A percentile compares a stretch with the other conserved stretches of the same genome.
Conservation (phyloP, 2,113 vertebrate genomes). For the Mesitornis unicolor region DNA sequence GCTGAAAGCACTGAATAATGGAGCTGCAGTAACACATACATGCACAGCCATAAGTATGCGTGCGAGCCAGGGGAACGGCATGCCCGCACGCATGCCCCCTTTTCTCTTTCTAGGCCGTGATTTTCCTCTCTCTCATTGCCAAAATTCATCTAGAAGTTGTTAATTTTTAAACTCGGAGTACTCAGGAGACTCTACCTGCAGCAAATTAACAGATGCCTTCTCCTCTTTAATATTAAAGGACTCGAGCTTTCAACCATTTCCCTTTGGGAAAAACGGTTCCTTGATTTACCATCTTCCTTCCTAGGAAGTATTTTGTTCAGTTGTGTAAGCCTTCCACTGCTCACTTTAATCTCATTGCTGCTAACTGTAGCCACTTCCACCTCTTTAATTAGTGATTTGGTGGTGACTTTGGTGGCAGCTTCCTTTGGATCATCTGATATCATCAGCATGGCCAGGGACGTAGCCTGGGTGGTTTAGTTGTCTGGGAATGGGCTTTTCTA, state of each 20-base stretch:
- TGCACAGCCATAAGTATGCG: background rate
- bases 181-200: background rate
- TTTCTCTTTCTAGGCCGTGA: background rate
- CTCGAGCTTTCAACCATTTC: background rate
- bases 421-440: background rate
- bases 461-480: background rate
- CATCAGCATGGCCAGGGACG: fast-evolving
- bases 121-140: background rate
- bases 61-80: background rate
- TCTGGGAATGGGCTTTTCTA: background rate
- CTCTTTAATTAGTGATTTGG: background rate
- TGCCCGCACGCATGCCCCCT: background rate
- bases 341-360: background rate
- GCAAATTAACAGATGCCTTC: background rate
- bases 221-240: conserved; percentile 18
- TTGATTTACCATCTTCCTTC: background rate
- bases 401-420: background rate
- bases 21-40: background rate
- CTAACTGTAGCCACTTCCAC: background rate
- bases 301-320: background rate
- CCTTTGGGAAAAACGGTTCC: background rate
- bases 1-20: background rate
- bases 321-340: background rate
- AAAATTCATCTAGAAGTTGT: background rate
- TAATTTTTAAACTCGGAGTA: background rate